A percentile compares a stretch with the other conserved stretches of the same genome.
phyloP scores from a whole-genome alignment of 2,888 invertebrate genomes.

The Trisateles emortualis region DNA sequence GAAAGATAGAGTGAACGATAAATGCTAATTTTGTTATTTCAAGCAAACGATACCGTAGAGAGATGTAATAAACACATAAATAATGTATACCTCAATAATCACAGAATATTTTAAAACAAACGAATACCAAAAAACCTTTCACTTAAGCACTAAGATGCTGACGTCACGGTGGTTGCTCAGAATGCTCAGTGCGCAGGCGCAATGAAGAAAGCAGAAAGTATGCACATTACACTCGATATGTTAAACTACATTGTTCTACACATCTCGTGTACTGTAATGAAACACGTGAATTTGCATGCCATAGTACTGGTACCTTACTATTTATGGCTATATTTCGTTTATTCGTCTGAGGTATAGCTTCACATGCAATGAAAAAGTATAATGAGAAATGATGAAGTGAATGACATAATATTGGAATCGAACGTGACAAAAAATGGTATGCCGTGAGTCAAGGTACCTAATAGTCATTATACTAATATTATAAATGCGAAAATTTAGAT shows the following conservation, averaged over 20 bases:
- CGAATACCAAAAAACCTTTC: conserved; percentile 34
- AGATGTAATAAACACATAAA: background rate
- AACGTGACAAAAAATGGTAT: too few species aligned
- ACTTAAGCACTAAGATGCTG: conserved; percentile 29
- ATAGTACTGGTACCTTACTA: background rate
- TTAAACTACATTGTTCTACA: conserved; percentile 21
- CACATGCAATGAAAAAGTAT: background rate
- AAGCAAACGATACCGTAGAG: too few species aligned
- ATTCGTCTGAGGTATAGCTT: background rate
- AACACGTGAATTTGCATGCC: conserved; percentile 6
- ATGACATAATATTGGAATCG: too few species aligned
- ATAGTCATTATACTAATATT: too few species aligned
- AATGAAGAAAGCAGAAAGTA: conserved; percentile 49
- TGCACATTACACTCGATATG: conserved; percentile 33
- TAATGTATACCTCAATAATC: background rate
- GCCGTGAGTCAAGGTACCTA: too few species aligned
- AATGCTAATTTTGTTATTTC: too few species aligned
- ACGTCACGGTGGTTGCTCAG: conserved; percentile 33
- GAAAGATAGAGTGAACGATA: too few species aligned
- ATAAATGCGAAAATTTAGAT: too few species aligned
- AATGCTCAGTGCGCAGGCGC: conserved; percentile 15
- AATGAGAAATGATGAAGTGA: too few species aligned
- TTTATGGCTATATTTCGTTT: background rate
- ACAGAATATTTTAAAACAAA: background rate
- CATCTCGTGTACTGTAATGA: conserved; percentile 1